phyloP scores from a whole-genome alignment of 2,113 vertebrate species.

The Hemiscyllium ocellatum region DNA sequence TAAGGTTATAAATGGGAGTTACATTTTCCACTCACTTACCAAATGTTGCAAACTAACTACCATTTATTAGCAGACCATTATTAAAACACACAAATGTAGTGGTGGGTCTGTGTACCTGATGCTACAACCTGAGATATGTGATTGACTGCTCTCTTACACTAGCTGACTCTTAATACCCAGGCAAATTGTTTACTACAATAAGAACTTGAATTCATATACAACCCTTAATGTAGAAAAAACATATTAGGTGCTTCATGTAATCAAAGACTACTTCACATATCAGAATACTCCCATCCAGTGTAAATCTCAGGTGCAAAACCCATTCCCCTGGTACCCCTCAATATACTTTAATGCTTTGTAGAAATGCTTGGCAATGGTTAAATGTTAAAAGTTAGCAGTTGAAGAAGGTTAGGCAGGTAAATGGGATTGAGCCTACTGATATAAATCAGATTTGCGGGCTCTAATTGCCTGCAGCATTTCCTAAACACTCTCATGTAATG shows the following conservation, averaged over 20 bases:
- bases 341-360: neutral
- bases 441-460: neutral
- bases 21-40: no score
- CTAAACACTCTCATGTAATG: neutral
- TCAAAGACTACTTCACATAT: neutral
- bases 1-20: no score
- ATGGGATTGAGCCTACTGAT: neutral
- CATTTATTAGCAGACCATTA: no score
- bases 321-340: neutral
- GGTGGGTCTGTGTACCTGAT: no score
- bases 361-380: neutral
- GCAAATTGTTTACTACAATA: no score
- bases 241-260: no score
- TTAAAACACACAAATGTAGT: no score
- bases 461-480: neutral
- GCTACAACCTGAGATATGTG: no score
- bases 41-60: no score
- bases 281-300: neutral
- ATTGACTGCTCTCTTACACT: no score
- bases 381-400: neutral
- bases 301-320: neutral
- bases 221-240: neutral
- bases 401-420: neutral
- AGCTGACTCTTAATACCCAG: no score
- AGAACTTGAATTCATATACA: no score